A percentile compares a stretch with the other conserved stretches of the same genome.
Evolutionary conservation across 2,888 invertebrate species (phyloP).

Genomic region (Habroteleia sp.): DNA sequence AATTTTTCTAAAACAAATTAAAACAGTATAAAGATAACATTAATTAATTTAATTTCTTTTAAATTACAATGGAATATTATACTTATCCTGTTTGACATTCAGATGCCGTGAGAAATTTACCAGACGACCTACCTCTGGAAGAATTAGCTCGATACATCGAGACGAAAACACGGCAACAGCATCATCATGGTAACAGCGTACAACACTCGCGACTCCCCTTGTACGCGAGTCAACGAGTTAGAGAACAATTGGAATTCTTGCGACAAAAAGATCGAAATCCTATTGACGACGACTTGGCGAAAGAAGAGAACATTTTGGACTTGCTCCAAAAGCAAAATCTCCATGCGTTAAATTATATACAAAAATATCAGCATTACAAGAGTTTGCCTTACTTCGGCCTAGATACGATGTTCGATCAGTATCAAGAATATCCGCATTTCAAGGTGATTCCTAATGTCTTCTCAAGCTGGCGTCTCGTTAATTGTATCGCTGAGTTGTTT

Average conservation of each 20-base stretch:
- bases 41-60: no score
- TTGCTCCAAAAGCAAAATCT: constrained; percentile 64
- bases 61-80: no score
- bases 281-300: constrained; percentile 61
- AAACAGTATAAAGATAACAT: no score
- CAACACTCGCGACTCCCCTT: constrained; percentile 49
- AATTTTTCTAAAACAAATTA: no score
- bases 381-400: constrained; percentile 58
- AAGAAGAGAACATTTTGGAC: constrained; percentile 65
- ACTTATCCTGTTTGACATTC: no score
- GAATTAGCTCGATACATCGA: constrained; percentile 71
- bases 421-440: constrained; percentile 46
- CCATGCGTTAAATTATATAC: constrained; percentile 55
- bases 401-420: constrained; percentile 50
- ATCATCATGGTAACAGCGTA: constrained; percentile 36
- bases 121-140: constrained; percentile 68
- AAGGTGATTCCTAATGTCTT: constrained; percentile 35
- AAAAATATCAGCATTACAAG: constrained; percentile 34
- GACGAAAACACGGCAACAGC: constrained; percentile 61
- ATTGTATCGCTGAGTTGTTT: no score
- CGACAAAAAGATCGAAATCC: constrained; percentile 66
- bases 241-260: constrained; percentile 59
- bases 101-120: constrained; percentile 72
- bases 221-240: constrained; percentile 43
- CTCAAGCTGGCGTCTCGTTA: no score